A percentile compares a stretch with the other conserved stretches of the same genome.
phyloP scores from a whole-genome alignment of 2,113 vertebrate species.

The Pluvialis apricaria region DNA sequence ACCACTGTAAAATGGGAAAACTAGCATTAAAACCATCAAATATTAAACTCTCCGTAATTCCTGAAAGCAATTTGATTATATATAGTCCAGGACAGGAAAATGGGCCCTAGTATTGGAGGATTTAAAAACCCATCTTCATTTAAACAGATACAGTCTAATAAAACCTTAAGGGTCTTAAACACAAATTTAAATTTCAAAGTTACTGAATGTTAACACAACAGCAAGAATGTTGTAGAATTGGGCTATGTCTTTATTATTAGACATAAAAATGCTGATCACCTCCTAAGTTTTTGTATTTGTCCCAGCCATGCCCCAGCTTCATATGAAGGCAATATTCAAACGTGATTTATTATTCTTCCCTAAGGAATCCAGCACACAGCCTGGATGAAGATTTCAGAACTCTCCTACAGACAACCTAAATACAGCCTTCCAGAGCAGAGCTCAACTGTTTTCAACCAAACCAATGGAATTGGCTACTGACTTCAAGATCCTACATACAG shows the following conservation, averaged over 20 bases:
- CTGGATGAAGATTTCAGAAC: background rate
- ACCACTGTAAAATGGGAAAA: slow-evolving; percentile 47
- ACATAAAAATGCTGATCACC: background rate
- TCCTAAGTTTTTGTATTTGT: background rate
- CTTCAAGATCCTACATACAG: background rate
- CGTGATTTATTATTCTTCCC: background rate
- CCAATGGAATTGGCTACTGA: background rate
- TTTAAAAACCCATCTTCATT: background rate
- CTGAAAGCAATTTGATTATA: background rate
- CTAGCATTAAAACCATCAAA: background rate
- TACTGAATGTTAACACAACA: background rate
- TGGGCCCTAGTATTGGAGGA: accelerated
- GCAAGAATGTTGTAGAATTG: background rate
- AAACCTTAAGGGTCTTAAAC: background rate
- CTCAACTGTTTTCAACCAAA: background rate
- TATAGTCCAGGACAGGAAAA: background rate
- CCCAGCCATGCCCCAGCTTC: background rate
- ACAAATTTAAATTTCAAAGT: background rate
- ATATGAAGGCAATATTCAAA: background rate
- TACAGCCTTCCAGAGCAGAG: background rate
- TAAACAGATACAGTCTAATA: background rate
- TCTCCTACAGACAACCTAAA: background rate
- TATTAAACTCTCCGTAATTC: background rate
- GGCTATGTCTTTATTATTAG: background rate
- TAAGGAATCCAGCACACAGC: background rate